Evolutionary conservation across 1,140 invertebrate species (phyloP).

Genomic region (Xylocopa sonorina): DNA sequence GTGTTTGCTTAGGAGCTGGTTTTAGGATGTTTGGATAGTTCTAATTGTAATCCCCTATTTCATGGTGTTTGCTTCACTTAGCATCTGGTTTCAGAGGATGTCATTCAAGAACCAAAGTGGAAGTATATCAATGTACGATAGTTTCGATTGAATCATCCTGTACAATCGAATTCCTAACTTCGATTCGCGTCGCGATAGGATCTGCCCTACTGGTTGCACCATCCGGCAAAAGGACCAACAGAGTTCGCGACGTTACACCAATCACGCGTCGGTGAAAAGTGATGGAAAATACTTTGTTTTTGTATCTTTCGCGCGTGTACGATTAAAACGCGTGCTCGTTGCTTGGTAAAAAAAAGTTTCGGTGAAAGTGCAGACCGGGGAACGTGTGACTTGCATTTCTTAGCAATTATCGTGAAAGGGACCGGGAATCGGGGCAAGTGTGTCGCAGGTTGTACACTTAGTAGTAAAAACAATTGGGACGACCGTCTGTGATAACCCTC

Average conservation of each 20-base stretch:
- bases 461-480: background rate
- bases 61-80: too few species aligned
- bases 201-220: background rate
- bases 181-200: background rate
- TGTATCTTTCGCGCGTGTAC: background rate
- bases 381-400: slow-evolving; percentile 45
- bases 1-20: too few species aligned
- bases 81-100: too few species aligned
- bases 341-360: slow-evolving; percentile 11
- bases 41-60: too few species aligned
- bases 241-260: background rate
- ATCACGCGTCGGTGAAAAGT: background rate
- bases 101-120: too few species aligned
- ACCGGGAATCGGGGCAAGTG: slow-evolving; percentile 3
- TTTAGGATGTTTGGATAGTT: too few species aligned
- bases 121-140: background rate
- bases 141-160: too few species aligned
- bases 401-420: slow-evolving; percentile 41
- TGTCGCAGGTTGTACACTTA: slow-evolving; percentile 11
- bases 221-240: background rate
- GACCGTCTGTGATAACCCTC: slow-evolving; percentile 19
- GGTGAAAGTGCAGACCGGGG: slow-evolving; percentile 50
- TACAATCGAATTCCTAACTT: too few species aligned
- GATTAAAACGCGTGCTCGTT: background rate
- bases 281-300: background rate